These are phyloP conservation scores for Ephestia elutella DNA, from an alignment of 1,140 invertebrate species.

Conservation along the genomic window DNA sequence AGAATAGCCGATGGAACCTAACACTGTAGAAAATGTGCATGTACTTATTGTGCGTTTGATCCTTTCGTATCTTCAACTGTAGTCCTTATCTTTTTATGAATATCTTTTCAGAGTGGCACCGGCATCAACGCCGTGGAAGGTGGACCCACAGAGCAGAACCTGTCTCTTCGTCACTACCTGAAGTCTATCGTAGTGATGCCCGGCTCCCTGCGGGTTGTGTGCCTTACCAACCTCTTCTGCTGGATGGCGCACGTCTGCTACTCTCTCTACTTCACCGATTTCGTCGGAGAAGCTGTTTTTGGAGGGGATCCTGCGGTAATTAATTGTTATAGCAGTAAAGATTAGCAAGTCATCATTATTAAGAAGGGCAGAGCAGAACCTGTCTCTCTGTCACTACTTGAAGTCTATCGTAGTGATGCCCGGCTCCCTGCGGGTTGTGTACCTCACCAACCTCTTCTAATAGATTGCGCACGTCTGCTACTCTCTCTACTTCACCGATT, in stretches of 20 bases:
- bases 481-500: conserved; percentile 97
- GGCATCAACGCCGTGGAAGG: conserved; percentile 32
- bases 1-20: no score
- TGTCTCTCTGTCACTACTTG: conserved; percentile 84
- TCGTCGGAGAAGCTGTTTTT: conserved; percentile 96
- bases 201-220: conserved; percentile 87
- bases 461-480: conserved; percentile 99
- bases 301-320: conserved; percentile 89
- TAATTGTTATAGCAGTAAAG: conserved; percentile 14
- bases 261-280: conserved; percentile 97
- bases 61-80: no score
- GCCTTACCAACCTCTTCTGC: conserved; percentile 95
- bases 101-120: conserved; percentile 1
- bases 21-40: no score
- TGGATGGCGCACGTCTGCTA: conserved; percentile 99
- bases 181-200: conserved; percentile 94
- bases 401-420: conserved; percentile 94
- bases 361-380: no score
- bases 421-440: conserved; percentile 87
- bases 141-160: conserved; percentile 28
- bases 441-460: conserved; percentile 95
- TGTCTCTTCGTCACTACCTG: conserved; percentile 84
- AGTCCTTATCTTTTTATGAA: neutral
- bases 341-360: no score
- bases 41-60: no score